phyloP scores from a whole-genome alignment of 2,797 vertebrate genomes.

The Eupleurogrammus muticus region DNA sequence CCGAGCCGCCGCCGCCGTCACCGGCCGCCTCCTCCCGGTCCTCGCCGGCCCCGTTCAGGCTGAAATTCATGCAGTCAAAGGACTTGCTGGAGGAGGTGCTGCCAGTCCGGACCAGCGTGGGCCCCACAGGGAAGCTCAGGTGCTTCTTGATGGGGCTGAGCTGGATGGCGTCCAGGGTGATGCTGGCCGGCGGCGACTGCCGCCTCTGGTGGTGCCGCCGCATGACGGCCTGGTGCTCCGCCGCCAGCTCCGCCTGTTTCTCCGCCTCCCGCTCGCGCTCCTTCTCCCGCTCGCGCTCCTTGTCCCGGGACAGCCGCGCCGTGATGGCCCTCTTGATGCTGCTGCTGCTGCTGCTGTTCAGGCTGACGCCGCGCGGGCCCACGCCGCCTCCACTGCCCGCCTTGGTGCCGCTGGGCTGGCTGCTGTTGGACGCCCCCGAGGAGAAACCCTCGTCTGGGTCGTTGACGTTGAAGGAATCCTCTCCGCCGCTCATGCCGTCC shows the following conservation, averaged over 20 bases:
- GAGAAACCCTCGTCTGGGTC: constrained; percentile 99
- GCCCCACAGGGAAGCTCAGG: constrained; percentile 90
- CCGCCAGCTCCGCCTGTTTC: constrained; percentile 81
- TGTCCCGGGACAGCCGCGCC: constrained; percentile 79
- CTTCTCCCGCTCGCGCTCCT: constrained; percentile 63
- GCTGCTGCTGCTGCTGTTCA: constrained; percentile 80
- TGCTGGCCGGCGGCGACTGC: constrained; percentile 80
- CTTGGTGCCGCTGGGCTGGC: constrained; percentile 91
- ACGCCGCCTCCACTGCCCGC: constrained; percentile 74
- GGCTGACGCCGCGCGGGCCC: constrained; percentile 79
- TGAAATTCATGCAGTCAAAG: constrained; percentile 94
- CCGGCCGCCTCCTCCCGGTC: constrained; percentile 44
- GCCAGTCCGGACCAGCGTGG: constrained; percentile 90
- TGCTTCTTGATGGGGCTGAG: constrained; percentile 94
- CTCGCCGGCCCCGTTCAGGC: constrained; percentile 74
- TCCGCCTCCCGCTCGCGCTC: constrained; percentile 71
- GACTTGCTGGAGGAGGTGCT: constrained; percentile 97
- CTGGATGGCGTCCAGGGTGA: constrained; percentile 87
- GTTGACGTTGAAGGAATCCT: constrained; percentile 92
- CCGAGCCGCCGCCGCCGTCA: constrained; percentile 49
- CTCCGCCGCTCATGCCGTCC: constrained; percentile 91
- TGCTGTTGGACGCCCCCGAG: constrained; percentile 96
- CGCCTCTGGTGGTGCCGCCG: constrained; percentile 82
- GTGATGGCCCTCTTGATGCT: constrained; percentile 84
- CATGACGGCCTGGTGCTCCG: constrained; percentile 56